These are phyloP conservation scores for Taurulus bubalis DNA, from an alignment of 2,113 vertebrate genomes.

Conservation along the genomic window DNA sequence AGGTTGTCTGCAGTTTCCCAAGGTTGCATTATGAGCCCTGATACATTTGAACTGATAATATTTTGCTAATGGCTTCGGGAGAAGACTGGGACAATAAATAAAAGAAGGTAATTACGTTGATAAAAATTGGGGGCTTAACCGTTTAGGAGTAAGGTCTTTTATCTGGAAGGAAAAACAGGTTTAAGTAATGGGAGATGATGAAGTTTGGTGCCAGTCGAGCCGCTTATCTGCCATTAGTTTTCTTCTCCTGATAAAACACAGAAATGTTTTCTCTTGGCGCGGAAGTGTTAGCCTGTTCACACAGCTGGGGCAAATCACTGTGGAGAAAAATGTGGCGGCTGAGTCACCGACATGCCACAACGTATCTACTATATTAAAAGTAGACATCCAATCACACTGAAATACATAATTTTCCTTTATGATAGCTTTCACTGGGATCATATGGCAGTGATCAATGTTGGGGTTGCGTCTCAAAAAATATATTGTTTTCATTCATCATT, in stretches of 20 bases:
- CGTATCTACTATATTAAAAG: constrained; percentile 57
- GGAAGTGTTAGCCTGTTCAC: constrained; percentile 59
- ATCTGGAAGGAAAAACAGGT: constrained; percentile 57
- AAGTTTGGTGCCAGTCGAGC: constrained; percentile 33
- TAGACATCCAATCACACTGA: constrained; percentile 57
- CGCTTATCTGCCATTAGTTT: constrained; percentile 27
- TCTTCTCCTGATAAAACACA: constrained; percentile 63
- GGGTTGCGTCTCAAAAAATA: not conserved
- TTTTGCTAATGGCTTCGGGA: constrained; percentile 64
- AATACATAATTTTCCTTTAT: constrained; percentile 44
- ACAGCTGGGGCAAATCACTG: constrained; percentile 75
- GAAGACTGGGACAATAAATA: constrained; percentile 72
- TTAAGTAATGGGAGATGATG: constrained; percentile 43
- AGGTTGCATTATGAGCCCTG: constrained; percentile 48
- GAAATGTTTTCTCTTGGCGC: constrained; percentile 48
- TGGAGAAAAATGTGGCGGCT: constrained; percentile 47
- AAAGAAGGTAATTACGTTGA: constrained; percentile 58
- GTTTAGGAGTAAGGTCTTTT: constrained; percentile 37
- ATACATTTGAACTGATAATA: constrained; percentile 73
- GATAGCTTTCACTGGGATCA: constrained; percentile 30
- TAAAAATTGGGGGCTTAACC: constrained; percentile 32
- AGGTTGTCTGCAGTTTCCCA: constrained; percentile 47
- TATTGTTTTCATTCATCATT: constrained; percentile 39
- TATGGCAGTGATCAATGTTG: constrained; percentile 40
- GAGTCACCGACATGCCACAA: constrained; percentile 68